Percentiles rank a stretch among this genome's conserved stretches.
These are phyloP conservation scores for Spizaetus ornatus DNA, from an alignment of 2,113 vertebrate genomes.

Conservation along the genomic window DNA sequence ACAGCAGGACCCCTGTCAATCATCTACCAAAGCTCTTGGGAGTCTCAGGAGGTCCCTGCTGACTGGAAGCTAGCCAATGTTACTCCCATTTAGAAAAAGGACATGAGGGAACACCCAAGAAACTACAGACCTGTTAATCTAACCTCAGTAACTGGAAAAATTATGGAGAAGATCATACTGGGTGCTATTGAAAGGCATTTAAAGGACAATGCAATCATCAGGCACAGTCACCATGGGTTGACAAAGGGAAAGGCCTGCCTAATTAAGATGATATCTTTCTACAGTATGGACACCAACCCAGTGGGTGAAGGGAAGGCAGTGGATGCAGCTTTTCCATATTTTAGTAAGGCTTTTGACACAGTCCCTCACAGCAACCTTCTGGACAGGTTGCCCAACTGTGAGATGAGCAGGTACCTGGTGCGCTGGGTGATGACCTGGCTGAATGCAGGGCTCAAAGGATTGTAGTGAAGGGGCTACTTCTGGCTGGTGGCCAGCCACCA, in stretches of 20 bases:
- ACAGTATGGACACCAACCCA: no score
- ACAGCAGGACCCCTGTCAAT: not conserved
- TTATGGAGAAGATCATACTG: not conserved
- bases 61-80: not conserved
- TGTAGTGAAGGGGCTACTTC: not conserved
- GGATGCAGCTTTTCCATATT: no score
- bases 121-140: not conserved
- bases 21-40: not conserved
- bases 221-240: no score
- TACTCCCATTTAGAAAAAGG: not conserved
- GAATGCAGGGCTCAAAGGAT: no score
- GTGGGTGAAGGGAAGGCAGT: no score
- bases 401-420: not conserved
- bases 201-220: not conserved
- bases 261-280: no score
- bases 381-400: not conserved
- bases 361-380: not conserved
- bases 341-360: no score
- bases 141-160: not conserved
- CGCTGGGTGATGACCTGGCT: no score
- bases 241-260: no score
- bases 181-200: not conserved
- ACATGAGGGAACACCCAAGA: not conserved
- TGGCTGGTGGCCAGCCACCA: not conserved
- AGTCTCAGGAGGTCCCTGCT: not conserved